Base-by-base conservation (phyloP, 1,140 invertebrate genomes). In the Drosophila parvula region DNA sequence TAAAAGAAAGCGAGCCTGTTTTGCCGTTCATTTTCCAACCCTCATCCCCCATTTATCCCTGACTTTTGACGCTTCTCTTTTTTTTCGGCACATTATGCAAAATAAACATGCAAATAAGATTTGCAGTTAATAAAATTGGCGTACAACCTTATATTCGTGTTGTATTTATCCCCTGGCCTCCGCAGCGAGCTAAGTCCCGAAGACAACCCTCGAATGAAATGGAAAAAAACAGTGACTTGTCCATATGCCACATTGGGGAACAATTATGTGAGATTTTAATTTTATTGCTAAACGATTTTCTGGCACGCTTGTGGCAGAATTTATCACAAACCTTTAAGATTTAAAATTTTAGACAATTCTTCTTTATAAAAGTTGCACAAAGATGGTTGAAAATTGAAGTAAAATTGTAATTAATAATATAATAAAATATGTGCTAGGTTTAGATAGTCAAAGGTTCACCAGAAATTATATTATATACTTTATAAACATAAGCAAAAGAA, bases 101-200 rank as follows among this genome's bases (percentile, higher is more conserved):
- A 90, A 88, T 90, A 81, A 90, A 90, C 78, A 90, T 90, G 88
- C 88, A 90, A 90, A 90, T 90, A 88, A 90, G 88, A 77, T 90
- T 85, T 90, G 81, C 86, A 90, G 78, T 90, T 90, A 88, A 90
- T 90, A 81, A 90, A 89, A 90, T 90, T 90, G 78, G 74, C 70
- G 59, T 81, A 84, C 67, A 89, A 78, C 80, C 64, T 79, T 81
- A 89, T 78, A 63, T 58, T 70, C 59, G 47, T 41, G 65, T 65
- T 60, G 40, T 34, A 30, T 50, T 76, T 57, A 50, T 36, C 51
- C 60, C 18, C 30, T 34, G 50, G 44, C 30, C 34, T 38, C 30
- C 27, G 44, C 22, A 9, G 11, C 44, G 36, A 65, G 70, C 75
- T 70, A 47, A 63, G 48, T 48, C 67, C 16, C 34, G 7, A 22